Percentiles rank a stretch among this genome's conserved stretches.
phyloP scores from a whole-genome alignment of 1,140 invertebrate species.

The Drosophila bifasciata region DNA sequence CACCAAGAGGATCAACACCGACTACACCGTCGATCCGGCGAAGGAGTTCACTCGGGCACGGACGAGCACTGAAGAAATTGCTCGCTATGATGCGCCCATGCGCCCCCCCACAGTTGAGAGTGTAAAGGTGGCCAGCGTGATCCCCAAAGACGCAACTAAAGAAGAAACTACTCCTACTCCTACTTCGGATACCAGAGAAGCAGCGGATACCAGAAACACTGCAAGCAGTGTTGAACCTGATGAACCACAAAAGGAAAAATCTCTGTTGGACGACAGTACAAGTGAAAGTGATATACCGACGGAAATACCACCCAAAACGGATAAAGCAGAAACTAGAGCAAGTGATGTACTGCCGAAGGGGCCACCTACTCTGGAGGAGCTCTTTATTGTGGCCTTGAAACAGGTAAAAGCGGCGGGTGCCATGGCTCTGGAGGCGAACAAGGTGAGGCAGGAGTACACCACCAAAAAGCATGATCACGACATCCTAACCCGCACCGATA shows the following conservation, averaged over 20 bases:
- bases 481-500: conserved; percentile 23
- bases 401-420: conserved; percentile 34
- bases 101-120: too few species aligned
- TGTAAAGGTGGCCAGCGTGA: too few species aligned
- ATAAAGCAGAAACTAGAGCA: neutral
- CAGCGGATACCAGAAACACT: too few species aligned
- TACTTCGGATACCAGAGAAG: too few species aligned
- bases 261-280: too few species aligned
- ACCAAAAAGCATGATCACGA: conserved; percentile 28
- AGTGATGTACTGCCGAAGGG: neutral
- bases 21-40: conserved; percentile 44
- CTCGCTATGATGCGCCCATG: too few species aligned
- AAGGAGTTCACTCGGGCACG: conserved; percentile 27
- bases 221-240: too few species aligned
- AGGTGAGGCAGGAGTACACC: conserved; percentile 5
- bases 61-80: too few species aligned
- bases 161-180: too few species aligned
- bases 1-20: conserved; percentile 54
- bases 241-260: too few species aligned
- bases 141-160: too few species aligned
- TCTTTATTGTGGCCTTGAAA: conserved; percentile 28
- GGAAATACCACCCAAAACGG: neutral
- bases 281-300: too few species aligned
- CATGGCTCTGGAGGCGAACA: conserved; percentile 27
- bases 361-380: conserved; percentile 12